A percentile compares a stretch with the other conserved stretches of the same genome.
Evolutionary conservation across 2,113 vertebrate genomes (phyloP).

Genomic region (Hepsetus odoe): DNA sequence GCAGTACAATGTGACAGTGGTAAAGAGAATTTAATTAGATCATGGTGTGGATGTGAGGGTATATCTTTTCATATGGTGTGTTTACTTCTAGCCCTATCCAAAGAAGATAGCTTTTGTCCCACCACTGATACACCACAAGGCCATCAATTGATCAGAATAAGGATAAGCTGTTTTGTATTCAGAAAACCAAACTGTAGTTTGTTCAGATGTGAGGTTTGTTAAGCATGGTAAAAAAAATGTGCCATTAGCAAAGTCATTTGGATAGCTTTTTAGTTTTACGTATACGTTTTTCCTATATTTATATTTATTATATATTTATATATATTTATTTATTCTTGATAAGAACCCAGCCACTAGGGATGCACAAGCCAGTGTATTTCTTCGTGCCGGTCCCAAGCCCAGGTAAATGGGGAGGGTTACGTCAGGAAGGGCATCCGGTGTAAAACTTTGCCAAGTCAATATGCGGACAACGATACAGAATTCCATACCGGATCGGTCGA

Average conservation of each 20-base stretch:
- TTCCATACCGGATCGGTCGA: no score
- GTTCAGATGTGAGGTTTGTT: slow-evolving; percentile 24
- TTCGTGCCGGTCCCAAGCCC: no score
- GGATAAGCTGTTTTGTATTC: no score
- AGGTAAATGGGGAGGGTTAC: no score
- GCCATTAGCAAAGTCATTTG: slow-evolving; percentile 1
- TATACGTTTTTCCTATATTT: neutral
- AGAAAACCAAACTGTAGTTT: slow-evolving; percentile 1
- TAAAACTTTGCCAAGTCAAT: no score
- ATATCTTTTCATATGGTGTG: slow-evolving; percentile 51
- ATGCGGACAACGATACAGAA: no score
- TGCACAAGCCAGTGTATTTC: no score
- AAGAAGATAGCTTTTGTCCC: slow-evolving; percentile 50
- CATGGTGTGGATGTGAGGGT: slow-evolving; percentile 28
- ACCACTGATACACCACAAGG: slow-evolving; percentile 47
- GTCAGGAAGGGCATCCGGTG: no score
- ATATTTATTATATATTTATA: no score
- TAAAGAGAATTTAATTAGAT: slow-evolving; percentile 38
- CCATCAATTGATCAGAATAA: slow-evolving; percentile 55
- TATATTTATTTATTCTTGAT: no score
- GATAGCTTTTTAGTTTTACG: neutral
- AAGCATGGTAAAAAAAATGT: neutral
- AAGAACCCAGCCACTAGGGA: no score
- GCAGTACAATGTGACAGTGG: slow-evolving; percentile 23
- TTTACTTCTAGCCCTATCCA: slow-evolving; percentile 55